These are phyloP conservation scores for Rhinolophus ferrumequinum DNA, from an alignment of 2,113 vertebrate species.

Conservation along the genomic window DNA sequence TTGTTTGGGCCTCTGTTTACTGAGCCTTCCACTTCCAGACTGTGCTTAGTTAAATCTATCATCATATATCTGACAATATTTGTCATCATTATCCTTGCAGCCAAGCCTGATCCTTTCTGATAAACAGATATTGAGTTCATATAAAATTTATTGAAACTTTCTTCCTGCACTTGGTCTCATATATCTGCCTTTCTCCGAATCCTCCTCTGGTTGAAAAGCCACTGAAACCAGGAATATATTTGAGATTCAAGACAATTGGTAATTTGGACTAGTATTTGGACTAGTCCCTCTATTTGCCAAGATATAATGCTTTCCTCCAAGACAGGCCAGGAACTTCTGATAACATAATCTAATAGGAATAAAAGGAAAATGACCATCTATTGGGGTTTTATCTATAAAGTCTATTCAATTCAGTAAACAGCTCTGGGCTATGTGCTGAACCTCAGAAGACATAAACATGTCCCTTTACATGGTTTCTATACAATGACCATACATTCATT, in stretches of 20 bases:
- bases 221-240: not conserved
- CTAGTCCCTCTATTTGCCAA: not conserved
- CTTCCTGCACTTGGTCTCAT: not conserved
- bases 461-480: not conserved
- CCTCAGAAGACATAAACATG: not conserved
- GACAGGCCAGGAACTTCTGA: not conserved
- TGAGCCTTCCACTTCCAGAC: not conserved
- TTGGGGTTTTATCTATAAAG: not conserved
- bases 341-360: not conserved
- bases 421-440: not conserved
- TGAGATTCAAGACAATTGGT: not conserved
- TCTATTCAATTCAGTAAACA: not conserved
- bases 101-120: slow-evolving; percentile 20
- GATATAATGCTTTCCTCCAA: not conserved
- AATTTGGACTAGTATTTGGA: not conserved
- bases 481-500: not conserved
- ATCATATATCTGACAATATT: slow-evolving; percentile 16
- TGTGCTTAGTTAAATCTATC: not conserved
- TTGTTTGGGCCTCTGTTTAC: not conserved
- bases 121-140: slow-evolving; percentile 61
- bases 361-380: not conserved
- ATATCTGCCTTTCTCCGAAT: slow-evolving; percentile 1
- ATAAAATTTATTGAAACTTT: slow-evolving; percentile 11
- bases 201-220: not conserved
- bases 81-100: slow-evolving; percentile 30